Evolutionary conservation across 2,888 invertebrate genomes (phyloP).

Genomic region (Polyploca ridens): DNA sequence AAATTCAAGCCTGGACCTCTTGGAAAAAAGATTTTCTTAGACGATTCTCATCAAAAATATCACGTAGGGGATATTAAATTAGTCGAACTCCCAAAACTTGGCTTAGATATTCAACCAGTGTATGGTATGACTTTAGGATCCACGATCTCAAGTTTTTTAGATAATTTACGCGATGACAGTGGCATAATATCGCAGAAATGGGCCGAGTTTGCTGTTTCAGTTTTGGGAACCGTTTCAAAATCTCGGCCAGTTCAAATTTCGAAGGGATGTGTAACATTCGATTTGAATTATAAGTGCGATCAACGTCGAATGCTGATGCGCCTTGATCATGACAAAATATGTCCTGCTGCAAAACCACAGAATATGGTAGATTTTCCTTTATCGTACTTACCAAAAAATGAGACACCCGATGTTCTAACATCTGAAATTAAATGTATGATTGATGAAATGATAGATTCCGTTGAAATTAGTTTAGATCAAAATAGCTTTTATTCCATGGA

Average conservation of each 20-base stretch:
- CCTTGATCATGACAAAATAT: slow-evolving; percentile 39
- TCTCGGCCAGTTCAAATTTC: slow-evolving; percentile 44
- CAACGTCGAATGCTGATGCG: slow-evolving; percentile 84
- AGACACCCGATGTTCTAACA: slow-evolving; percentile 22
- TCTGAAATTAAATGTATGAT: slow-evolving; percentile 72
- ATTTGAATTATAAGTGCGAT: slow-evolving; percentile 83
- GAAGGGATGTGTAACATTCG: slow-evolving; percentile 74
- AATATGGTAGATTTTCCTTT: neutral
- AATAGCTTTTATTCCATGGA: slow-evolving; percentile 70
- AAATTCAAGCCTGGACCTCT: slow-evolving; percentile 85
- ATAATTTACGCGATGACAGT: slow-evolving; percentile 60
- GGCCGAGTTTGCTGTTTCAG: slow-evolving; percentile 84
- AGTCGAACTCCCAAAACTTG: slow-evolving; percentile 77
- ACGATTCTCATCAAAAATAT: slow-evolving; percentile 70
- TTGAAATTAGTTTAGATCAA: slow-evolving; percentile 85
- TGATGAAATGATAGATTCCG: slow-evolving; percentile 82
- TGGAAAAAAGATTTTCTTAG: slow-evolving; percentile 73
- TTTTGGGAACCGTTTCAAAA: slow-evolving; percentile 61
- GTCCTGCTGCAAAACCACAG: slow-evolving; percentile 11
- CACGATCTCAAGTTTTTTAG: slow-evolving; percentile 68
- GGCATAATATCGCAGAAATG: slow-evolving; percentile 74
- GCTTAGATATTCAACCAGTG: slow-evolving; percentile 74
- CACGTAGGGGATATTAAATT: slow-evolving; percentile 74
- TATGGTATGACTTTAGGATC: slow-evolving; percentile 75
- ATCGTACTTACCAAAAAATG: neutral